These are phyloP conservation scores for Trididemnum clinides DNA, from an alignment of 23 tunicate genomes.

Conservation along the genomic window DNA sequence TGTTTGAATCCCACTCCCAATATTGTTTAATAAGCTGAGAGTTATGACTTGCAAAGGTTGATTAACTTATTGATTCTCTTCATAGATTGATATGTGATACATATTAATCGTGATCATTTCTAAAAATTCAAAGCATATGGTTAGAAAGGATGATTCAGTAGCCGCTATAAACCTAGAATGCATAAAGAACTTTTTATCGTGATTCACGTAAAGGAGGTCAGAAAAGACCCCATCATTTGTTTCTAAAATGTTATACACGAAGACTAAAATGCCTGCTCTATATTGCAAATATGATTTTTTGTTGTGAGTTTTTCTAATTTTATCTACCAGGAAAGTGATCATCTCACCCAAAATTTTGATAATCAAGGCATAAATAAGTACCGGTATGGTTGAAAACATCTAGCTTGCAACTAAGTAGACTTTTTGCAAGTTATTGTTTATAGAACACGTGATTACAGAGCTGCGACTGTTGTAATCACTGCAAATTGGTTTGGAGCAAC, in stretches of 20 bases:
- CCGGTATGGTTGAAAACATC: not conserved
- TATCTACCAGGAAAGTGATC: not conserved
- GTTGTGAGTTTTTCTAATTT: not conserved
- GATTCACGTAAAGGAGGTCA: not conserved
- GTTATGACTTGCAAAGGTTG: no score
- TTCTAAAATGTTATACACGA: not conserved
- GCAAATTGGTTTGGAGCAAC: no score
- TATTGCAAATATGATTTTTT: not conserved
- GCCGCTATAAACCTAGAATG: not conserved
- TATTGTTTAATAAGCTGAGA: no score
- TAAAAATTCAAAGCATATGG: no score
- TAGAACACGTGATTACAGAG: not conserved
- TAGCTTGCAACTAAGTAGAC: not conserved
- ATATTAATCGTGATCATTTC: no score
- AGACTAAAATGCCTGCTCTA: not conserved
- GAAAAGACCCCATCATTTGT: not conserved
- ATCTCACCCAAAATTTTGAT: not conserved
- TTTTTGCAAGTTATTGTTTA: not conserved
- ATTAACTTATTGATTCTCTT: no score
- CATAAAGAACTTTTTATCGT: not conserved
- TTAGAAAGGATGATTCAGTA: no score
- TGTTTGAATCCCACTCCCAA: no score
- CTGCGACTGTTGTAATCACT: not conserved
- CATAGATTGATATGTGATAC: no score
- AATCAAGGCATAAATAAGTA: not conserved